Conservation (phyloP, 2,888 invertebrate species). For the Zhuqinia jingwanae region DNA sequence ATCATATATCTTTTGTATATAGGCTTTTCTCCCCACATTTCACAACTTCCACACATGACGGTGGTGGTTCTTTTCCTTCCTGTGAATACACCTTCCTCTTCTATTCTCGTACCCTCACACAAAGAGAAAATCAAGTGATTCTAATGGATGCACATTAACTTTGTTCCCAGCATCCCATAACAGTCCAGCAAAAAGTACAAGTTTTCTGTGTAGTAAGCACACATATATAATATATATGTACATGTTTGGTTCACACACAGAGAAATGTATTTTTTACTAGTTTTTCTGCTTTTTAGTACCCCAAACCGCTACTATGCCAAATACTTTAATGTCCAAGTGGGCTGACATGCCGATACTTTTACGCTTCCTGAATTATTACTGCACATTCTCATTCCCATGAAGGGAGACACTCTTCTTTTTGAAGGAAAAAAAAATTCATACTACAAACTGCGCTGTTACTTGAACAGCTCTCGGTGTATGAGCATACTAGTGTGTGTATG, state of each 20-base stretch:
- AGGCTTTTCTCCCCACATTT: neutral
- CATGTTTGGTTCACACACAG: neutral
- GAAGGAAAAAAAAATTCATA: constrained; percentile 1
- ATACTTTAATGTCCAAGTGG: constrained; percentile 56
- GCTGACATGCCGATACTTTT: constrained; percentile 55
- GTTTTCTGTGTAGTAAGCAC: too few species aligned
- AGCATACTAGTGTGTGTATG: too few species aligned
- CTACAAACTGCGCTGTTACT: neutral
- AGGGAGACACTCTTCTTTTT: neutral
- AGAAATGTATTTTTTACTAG: constrained; percentile 4
- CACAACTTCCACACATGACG: neutral
- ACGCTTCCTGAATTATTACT: constrained; percentile 53
- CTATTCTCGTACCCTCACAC: neutral
- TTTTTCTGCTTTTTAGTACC: constrained; percentile 47
- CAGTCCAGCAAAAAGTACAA: neutral
- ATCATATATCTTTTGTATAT: neutral
- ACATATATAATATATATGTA: constrained; percentile 7
- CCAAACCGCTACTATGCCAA: constrained; percentile 44
- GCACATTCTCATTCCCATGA: constrained; percentile 19
- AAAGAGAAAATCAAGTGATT: constrained; percentile 37
- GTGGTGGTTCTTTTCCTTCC: constrained; percentile 12
- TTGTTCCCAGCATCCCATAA: constrained; percentile 11
- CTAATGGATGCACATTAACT: constrained; percentile 48
- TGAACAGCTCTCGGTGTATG: neutral
- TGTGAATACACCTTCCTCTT: constrained; percentile 30